A percentile compares a stretch with the other conserved stretches of the same genome.
Conservation (phyloP, 2,797 vertebrate species). For the Platalea minor region DNA sequence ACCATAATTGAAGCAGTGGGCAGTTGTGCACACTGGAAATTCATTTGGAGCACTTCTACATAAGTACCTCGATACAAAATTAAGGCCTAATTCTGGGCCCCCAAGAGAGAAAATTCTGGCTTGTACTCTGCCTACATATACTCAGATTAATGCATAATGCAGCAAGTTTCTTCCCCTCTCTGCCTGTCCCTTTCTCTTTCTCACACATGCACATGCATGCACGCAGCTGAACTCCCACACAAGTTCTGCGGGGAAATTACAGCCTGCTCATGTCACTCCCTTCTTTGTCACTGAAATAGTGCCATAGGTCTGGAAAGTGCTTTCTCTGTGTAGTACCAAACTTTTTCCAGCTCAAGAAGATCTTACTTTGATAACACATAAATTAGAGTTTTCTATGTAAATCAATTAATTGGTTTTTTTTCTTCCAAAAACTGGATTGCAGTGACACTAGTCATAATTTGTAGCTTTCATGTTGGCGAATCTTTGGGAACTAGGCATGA, state of each 20-base stretch:
- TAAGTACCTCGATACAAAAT: neutral
- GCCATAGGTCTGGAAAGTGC: constrained; percentile 18
- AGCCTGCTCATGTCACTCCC: constrained; percentile 49
- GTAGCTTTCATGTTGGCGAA: constrained; percentile 5
- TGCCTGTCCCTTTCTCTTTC: constrained; percentile 30
- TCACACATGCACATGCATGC: neutral
- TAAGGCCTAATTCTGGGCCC: neutral
- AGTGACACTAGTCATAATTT: neutral
- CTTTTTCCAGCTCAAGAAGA: neutral
- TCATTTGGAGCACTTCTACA: neutral
- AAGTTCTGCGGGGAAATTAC: constrained; percentile 46
- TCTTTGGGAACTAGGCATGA: constrained; percentile 5
- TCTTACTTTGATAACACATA: neutral
- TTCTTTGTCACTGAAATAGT: constrained; percentile 44
- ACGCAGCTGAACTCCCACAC: constrained; percentile 40
- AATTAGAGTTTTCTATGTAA: neutral
- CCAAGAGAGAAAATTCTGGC: constrained; percentile 11
- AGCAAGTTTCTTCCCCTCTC: constrained; percentile 5
- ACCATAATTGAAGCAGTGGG: neutral
- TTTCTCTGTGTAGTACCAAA: neutral
- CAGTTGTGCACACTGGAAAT: neutral
- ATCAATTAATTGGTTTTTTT: neutral
- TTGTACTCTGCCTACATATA: constrained; percentile 40
- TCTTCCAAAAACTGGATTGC: neutral
- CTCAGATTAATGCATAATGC: constrained; percentile 54